Base-by-base conservation (phyloP, 2,888 invertebrate species). In the Caradrina kadenii region DNA sequence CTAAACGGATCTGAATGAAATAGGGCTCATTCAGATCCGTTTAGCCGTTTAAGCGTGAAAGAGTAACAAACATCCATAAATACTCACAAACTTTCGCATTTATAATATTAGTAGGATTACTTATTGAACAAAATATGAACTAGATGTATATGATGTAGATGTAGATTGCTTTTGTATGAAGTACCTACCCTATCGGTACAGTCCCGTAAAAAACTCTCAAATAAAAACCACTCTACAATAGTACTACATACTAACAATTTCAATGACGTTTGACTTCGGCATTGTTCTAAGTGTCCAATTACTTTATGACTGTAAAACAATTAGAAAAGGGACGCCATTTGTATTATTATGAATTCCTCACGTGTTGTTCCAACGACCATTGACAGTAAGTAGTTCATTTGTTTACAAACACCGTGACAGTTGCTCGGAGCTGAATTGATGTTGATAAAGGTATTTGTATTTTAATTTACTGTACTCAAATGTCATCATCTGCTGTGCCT, bases 281-380 rank as follows among this genome's bases (percentile, higher is more conserved):
- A 76, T 76, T 73, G 76, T 72, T 50, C 22, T 42, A 59, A 59
- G 76, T 75, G 31, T 59, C 54, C 3, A 45, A 59, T 75, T 19
- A 50, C 58, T 42, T 11, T 17, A 39, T 2, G 19, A 19, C 15
- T 11, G 19, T n/a, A n/a, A 35, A 68, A 68, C 72, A 76, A 76
- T 72, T 54, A 55, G 26, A 19, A 67, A 59, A 35, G 13, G 45
- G 55, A 22, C 22, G 22, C 13, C 19, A 55, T 68, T 54, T 19
- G 26, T 69, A 39, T 68, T 75, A 50, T 76, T 73, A 35, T 55
- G 50, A 45, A 60, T 76, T 68, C 69, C 45, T 54, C 31, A 39
- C 8, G 7, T 13, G 15, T 58, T 68, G 59, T 60, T 45, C 31
- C 58, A 52, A n/a, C 49, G 54, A 49, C 53, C 53, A 54, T 22